Conservation (phyloP, 2,888 invertebrate genomes). For the Caenorhabditis sp. region DNA sequence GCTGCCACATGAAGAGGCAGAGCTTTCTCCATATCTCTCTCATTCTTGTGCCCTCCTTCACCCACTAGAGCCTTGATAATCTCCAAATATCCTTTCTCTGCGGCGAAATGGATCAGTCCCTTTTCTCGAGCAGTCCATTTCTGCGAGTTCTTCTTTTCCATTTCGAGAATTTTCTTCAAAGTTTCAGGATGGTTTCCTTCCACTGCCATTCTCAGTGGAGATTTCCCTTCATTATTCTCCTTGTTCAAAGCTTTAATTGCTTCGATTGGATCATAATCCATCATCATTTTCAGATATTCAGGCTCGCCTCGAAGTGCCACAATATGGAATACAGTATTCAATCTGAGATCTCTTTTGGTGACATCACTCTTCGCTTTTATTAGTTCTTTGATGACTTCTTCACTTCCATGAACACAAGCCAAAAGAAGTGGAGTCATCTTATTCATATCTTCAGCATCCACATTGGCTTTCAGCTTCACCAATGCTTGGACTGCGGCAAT, state of each 20-base stretch:
- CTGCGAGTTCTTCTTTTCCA: constrained; percentile 38
- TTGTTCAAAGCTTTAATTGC: constrained; percentile 54
- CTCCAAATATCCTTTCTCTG: constrained; percentile 67
- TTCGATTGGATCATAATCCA: constrained; percentile 24
- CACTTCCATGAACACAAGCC: constrained; percentile 70
- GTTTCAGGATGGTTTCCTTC: constrained; percentile 73
- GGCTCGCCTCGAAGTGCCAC: constrained; percentile 65
- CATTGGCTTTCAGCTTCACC: constrained; percentile 48
- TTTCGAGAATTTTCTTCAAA: constrained; percentile 58
- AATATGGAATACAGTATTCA: constrained; percentile 61
- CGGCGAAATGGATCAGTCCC: constrained; percentile 68
- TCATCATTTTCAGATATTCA: constrained; percentile 56
- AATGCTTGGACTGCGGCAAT: constrained; percentile 59
- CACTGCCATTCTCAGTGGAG: constrained; percentile 69
- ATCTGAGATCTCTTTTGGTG: constrained; percentile 84
- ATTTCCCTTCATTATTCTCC: constrained; percentile 71
- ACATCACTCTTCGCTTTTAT: constrained; percentile 90
- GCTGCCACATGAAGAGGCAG: constrained; percentile 74
- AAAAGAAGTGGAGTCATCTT: constrained; percentile 70
- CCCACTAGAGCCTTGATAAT: constrained; percentile 60
- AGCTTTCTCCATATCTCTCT: constrained; percentile 31
- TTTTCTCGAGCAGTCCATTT: constrained; percentile 54
- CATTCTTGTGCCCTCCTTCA: constrained; percentile 56
- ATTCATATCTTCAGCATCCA: constrained; percentile 63
- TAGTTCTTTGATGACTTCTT: constrained; percentile 94